Base-by-base conservation (phyloP, 2,113 vertebrate genomes). In the Tupaia chinensis region DNA sequence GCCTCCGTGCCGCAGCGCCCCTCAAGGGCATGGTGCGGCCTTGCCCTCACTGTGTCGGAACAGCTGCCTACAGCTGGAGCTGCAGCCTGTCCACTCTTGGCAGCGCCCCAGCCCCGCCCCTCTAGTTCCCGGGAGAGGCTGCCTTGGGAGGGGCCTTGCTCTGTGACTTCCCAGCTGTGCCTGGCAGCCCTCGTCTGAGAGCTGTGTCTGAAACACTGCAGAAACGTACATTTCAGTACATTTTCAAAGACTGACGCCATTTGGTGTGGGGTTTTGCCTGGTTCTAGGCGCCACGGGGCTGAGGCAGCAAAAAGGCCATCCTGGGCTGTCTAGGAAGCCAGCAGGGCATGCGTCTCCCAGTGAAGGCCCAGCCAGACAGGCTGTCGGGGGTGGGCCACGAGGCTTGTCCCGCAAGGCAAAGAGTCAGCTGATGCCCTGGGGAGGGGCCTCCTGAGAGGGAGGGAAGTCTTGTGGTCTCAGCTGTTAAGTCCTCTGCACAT, bases 51-150 rank as follows among this genome's bases (percentile, higher is more conserved):
- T 74, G 9, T 3, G 27, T 14, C 1, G 63, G 77, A 65, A 53
- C 79, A 29, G 66, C 83, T 53, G 72, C 89, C 93, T 76, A 73
- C 11, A 29, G 70, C 22, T 5, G 34, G 63, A n/a, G 23, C 74
- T 0, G 1, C 17, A 29, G 22, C 22, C 32, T 32, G n/a, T 53
- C 44, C 15, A 44, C 1, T 13, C 70, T 77, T 17, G 25, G 8
- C 29, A 13, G 1, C 0, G 9, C 16, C 77, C 17, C 25, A 15
- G 2, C 16, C 27, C 58, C 90, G 9, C 27, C 20, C 0, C 58
- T 92, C 20, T 79, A 17, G 53, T 78, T 87, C 78, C 6, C 23
- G 81, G 92, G 63, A 68, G 2, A 1, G 0, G 84, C 90, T 20
- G 29, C 6, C 80, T 96, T 20, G 6, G 65, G n/a, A 77, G 83